These are phyloP conservation scores for Acleris laterana DNA, from an alignment of 2,888 invertebrate genomes.

Conservation along the genomic window DNA sequence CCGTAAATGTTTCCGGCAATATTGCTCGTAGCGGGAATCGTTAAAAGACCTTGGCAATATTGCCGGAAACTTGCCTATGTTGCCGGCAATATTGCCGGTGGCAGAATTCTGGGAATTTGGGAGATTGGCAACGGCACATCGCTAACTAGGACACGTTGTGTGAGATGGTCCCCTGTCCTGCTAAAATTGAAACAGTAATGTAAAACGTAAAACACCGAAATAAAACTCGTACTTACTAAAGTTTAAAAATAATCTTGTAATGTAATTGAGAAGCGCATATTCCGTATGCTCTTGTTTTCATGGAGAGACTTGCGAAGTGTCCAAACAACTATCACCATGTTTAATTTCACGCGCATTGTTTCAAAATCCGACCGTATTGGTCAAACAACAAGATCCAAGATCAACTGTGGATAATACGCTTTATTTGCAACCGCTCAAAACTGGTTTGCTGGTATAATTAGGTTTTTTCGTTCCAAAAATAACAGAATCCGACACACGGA, in stretches of 20 bases:
- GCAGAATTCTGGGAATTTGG: too few relatives aligned
- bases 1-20: too few relatives aligned
- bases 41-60: too few relatives aligned
- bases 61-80: too few relatives aligned
- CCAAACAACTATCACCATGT: slow-evolving; percentile 35
- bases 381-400: neutral
- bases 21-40: too few relatives aligned
- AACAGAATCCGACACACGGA: slow-evolving; percentile 35
- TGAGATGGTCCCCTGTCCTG: too few relatives aligned
- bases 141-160: too few relatives aligned
- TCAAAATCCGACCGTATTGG: slow-evolving; percentile 14
- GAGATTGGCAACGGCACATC: too few relatives aligned
- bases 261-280: slow-evolving; percentile 12
- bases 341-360: neutral
- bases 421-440: slow-evolving; percentile 25
- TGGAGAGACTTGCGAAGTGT: slow-evolving; percentile 26
- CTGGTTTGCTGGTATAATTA: slow-evolving; percentile 37
- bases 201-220: too few relatives aligned
- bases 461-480: slow-evolving; percentile 39
- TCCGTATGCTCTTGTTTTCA: slow-evolving; percentile 26
- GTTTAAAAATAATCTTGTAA: slow-evolving; percentile 2
- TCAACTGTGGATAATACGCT: slow-evolving; percentile 2
- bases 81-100: too few relatives aligned
- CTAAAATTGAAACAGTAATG: too few relatives aligned
- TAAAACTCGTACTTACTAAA: neutral